phyloP scores from a whole-genome alignment of 2,797 vertebrate species.

The Pteropus rufus region DNA sequence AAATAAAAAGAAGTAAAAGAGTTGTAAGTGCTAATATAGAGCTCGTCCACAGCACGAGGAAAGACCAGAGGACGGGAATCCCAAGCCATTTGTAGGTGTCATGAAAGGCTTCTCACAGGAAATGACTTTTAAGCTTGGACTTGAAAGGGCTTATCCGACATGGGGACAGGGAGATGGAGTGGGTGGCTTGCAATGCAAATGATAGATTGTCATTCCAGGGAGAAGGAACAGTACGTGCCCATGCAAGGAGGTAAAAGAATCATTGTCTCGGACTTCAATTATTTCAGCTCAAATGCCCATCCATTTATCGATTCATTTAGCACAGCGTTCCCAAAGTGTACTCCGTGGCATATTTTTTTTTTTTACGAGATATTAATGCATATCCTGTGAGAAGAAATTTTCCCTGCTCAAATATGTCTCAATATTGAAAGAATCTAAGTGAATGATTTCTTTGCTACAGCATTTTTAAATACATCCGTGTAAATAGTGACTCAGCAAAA shows the following conservation, averaged over 20 bases:
- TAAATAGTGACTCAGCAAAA: neutral
- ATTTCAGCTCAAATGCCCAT: neutral
- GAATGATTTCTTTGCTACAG: neutral
- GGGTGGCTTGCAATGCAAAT: neutral
- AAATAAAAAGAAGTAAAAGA: neutral
- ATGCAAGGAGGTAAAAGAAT: neutral
- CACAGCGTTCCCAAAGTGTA: neutral
- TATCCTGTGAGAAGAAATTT: neutral
- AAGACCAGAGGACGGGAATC: neutral
- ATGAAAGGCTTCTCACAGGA: neutral
- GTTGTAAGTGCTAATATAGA: neutral
- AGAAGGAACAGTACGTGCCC: neutral
- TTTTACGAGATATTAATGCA: neutral
- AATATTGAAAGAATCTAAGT: neutral
- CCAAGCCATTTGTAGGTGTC: neutral
- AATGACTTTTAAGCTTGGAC: neutral
- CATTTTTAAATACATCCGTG: neutral
- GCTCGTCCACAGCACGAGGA: neutral
- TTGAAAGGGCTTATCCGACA: neutral
- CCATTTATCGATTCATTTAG: neutral
- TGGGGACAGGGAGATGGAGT: neutral
- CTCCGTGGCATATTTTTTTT: neutral
- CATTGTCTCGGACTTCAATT: neutral
- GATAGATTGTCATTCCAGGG: neutral
- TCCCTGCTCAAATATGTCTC: neutral